Evolutionary conservation across 53 echinoderm and acorn worm genomes (phyloP).

Genomic region (Arbacia lixula): DNA sequence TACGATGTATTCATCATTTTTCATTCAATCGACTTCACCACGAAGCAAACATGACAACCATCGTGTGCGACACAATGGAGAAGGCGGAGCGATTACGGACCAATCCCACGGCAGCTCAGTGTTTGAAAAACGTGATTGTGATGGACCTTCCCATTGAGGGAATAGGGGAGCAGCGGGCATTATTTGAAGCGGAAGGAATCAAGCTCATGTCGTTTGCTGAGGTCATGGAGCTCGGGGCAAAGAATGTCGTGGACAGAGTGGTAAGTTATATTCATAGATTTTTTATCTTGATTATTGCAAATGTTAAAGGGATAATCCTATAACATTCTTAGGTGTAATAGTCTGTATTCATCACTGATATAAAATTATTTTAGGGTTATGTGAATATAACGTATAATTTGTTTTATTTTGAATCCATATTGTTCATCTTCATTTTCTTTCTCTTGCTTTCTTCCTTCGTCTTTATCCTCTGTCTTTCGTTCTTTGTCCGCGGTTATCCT

Average conservation of each 20-base stretch:
- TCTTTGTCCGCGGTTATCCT: no score
- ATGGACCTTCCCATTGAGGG: slow-evolving; percentile 61
- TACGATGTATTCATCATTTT: not conserved
- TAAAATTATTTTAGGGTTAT: no score
- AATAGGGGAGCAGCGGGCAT: slow-evolving; percentile 57
- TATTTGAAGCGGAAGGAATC: slow-evolving; percentile 37
- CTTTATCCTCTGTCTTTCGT: no score
- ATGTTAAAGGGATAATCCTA: no score
- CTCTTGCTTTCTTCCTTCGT: no score
- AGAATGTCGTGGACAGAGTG: slow-evolving; percentile 63
- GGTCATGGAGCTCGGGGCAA: slow-evolving; percentile 57
- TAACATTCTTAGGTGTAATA: no score
- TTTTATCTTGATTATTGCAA: no score
- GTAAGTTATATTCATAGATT: slow-evolving; percentile 57
- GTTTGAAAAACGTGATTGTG: slow-evolving; percentile 55
- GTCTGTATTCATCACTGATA: no score
- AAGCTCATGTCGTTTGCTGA: slow-evolving; percentile 68
- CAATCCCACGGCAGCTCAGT: not conserved
- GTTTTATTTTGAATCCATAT: no score
- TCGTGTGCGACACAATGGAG: slow-evolving; percentile 53
- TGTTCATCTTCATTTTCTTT: no score
- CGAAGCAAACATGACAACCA: slow-evolving; percentile 61
- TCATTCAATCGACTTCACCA: not conserved
- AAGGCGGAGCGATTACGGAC: slow-evolving; percentile 41
- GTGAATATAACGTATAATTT: no score